Evolutionary conservation across 2,888 invertebrate genomes (phyloP).

Genomic region (Rhagonycha lutea): DNA sequence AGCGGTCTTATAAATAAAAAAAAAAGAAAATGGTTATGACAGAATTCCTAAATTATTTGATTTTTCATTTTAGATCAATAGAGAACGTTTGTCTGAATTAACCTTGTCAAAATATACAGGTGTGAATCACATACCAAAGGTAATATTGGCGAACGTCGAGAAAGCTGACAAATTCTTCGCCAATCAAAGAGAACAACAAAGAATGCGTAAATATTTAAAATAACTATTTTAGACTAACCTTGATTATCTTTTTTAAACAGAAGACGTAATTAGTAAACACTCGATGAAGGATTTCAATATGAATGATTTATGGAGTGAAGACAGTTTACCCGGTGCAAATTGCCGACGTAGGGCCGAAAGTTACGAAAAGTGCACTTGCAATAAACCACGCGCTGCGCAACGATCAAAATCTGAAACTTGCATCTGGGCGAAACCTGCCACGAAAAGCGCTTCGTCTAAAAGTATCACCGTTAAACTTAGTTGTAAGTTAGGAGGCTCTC

Average conservation of each 20-base stretch:
- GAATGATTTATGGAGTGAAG: background rate
- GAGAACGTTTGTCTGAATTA: background rate
- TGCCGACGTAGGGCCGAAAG: background rate
- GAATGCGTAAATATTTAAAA: background rate
- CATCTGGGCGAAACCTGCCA: background rate
- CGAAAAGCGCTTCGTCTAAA: background rate
- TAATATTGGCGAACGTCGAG: background rate
- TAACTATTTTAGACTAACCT: background rate
- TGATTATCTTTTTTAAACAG: background rate
- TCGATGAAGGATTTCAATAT: background rate
- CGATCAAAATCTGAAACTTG: background rate
- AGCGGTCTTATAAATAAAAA: background rate
- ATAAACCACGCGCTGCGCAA: background rate
- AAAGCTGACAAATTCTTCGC: background rate
- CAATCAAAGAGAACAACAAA: background rate
- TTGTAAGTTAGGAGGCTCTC: background rate
- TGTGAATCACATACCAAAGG: background rate
- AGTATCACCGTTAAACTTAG: background rate
- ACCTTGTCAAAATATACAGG: background rate
- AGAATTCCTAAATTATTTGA: too few relatives aligned
- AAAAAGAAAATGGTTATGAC: too few relatives aligned
- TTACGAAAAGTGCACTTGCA: background rate
- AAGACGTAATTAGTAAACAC: background rate
- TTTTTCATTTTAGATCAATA: background rate
- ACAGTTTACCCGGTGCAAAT: background rate